Conservation (phyloP, 2,113 vertebrate species). For the Rissa tridactyla region DNA sequence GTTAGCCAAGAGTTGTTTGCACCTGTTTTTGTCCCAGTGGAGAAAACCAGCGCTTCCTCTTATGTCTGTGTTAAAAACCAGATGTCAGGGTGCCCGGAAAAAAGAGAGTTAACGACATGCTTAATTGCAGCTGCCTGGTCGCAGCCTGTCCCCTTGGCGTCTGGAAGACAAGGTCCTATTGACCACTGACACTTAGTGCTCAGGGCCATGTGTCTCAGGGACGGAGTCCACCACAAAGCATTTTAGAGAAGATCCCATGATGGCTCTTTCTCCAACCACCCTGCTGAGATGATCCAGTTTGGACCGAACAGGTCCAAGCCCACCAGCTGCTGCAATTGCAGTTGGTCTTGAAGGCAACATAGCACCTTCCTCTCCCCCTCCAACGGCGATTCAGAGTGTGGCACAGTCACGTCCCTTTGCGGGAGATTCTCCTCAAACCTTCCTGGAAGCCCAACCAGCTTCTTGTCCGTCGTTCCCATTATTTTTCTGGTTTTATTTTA, state of each 20-base stretch:
- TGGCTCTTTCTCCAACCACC: background rate
- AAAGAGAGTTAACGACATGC: background rate
- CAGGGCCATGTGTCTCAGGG: background rate
- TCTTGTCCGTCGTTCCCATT: background rate
- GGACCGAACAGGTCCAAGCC: background rate
- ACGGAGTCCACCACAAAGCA: background rate
- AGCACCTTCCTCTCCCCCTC: background rate
- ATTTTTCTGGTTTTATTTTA: constrained; percentile 31
- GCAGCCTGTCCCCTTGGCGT: background rate
- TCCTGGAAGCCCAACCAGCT: background rate
- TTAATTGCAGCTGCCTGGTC: background rate
- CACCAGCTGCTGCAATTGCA: background rate
- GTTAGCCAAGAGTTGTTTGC: background rate
- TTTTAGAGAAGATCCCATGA: background rate
- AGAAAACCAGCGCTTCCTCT: background rate
- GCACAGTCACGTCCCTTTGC: rapidly evolving
- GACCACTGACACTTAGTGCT: background rate
- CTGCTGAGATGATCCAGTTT: background rate
- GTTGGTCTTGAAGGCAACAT: rapidly evolving
- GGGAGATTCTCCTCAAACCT: background rate
- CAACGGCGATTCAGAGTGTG: rapidly evolving
- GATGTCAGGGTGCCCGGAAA: background rate
- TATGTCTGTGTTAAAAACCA: background rate
- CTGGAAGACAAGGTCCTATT: background rate
- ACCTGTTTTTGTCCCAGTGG: background rate